Percentiles rank a stretch among this genome's conserved stretches.
These are phyloP conservation scores for Cichladusa arquata DNA, from an alignment of 2,113 vertebrate species.

Conservation along the genomic window DNA sequence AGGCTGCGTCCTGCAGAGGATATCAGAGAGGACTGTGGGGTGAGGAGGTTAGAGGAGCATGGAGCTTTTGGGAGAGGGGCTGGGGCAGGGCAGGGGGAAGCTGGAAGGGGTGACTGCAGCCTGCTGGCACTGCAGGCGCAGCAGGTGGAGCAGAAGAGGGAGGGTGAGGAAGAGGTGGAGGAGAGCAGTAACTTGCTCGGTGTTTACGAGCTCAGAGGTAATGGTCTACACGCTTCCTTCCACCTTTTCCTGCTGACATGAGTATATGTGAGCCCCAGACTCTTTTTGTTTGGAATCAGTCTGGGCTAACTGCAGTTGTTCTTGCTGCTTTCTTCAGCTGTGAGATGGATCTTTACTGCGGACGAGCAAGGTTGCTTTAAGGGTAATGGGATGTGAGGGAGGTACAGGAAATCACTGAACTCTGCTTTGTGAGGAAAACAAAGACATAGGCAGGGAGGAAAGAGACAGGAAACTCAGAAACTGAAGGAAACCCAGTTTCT, in stretches of 20 bases:
- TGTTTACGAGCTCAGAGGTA: neutral
- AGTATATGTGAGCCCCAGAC: neutral
- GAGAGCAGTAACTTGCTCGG: neutral
- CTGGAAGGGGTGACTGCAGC: neutral
- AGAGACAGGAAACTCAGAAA: slow-evolving; percentile 46
- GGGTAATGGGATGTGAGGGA: neutral
- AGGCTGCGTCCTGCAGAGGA: neutral
- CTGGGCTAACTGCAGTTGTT: neutral
- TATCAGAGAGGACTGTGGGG: neutral
- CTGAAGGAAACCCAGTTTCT: neutral
- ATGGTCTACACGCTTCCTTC: neutral
- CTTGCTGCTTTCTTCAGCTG: neutral
- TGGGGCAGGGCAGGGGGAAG: neutral
- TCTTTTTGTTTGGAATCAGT: neutral
- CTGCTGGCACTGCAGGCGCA: neutral
- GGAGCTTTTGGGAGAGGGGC: neutral
- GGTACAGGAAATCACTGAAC: slow-evolving; percentile 57
- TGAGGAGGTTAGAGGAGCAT: neutral
- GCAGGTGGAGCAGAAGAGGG: neutral
- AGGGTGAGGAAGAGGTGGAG: neutral
- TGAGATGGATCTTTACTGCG: neutral
- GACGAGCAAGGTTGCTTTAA: slow-evolving; percentile 39
- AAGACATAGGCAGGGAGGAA: slow-evolving; percentile 42
- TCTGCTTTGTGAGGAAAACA: slow-evolving; percentile 60
- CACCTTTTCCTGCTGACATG: neutral